A percentile compares a stretch with the other conserved stretches of the same genome.
Evolutionary conservation across 2,113 vertebrate species (phyloP).

Genomic region (Octodon degus): DNA sequence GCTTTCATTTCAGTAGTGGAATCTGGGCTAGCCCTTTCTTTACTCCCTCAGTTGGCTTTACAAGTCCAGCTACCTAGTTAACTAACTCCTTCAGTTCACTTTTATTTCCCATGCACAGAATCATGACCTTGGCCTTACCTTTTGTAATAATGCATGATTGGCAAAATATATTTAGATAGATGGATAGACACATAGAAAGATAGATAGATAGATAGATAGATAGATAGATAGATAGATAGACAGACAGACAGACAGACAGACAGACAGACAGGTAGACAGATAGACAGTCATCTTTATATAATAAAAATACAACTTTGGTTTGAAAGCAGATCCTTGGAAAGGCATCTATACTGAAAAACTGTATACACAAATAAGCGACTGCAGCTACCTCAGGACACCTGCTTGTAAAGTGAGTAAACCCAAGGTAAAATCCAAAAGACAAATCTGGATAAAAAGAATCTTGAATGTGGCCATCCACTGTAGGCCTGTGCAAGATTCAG

Average conservation of each 20-base stretch:
- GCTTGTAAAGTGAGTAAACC: background rate
- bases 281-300: background rate
- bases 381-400: background rate
- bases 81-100: background rate
- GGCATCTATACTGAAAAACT: background rate
- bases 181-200: too few species aligned
- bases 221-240: too few species aligned
- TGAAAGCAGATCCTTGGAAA: background rate
- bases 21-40: background rate
- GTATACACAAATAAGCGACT: background rate
- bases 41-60: background rate
- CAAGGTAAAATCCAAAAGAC: background rate
- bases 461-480: background rate
- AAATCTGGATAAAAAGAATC: background rate
- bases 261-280: too few species aligned
- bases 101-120: background rate
- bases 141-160: background rate
- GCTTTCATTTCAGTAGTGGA: background rate
- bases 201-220: too few species aligned
- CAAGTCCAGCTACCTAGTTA: background rate
- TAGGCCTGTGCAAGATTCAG: background rate
- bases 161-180: background rate
- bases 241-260: too few species aligned
- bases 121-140: background rate
- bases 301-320: background rate